phyloP scores from a whole-genome alignment of 2,113 vertebrate species.

The Anolis carolinensis region DNA sequence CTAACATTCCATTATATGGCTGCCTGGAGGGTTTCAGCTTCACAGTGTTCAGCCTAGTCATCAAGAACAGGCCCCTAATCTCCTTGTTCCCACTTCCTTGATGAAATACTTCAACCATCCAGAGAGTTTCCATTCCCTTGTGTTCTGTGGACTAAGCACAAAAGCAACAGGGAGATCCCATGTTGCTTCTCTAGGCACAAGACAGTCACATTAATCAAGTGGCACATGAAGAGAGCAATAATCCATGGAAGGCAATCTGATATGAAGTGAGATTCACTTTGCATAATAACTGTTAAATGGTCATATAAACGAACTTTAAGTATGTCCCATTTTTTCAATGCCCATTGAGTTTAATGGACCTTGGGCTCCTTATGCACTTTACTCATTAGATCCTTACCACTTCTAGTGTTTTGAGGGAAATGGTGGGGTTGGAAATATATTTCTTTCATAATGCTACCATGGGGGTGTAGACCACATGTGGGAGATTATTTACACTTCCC shows the following conservation, averaged over 20 bases:
- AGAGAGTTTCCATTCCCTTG: neutral
- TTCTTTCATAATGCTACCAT: neutral
- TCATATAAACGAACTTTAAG: neutral
- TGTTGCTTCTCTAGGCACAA: no score
- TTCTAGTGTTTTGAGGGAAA: neutral
- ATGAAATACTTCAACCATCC: neutral
- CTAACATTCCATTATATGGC: neutral
- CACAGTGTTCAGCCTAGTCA: neutral
- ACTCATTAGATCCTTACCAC: neutral
- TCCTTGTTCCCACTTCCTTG: neutral
- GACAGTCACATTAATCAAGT: neutral
- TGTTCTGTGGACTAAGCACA: no score
- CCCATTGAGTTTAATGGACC: neutral
- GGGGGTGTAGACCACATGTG: neutral
- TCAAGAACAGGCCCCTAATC: neutral
- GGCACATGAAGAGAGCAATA: no score
- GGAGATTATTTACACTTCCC: neutral
- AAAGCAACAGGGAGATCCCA: neutral
- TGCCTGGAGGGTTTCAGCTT: neutral
- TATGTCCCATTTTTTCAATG: neutral
- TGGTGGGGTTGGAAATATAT: neutral
- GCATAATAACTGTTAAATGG: neutral
- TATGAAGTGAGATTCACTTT: neutral
- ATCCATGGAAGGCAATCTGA: no score
- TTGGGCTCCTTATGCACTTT: neutral